A percentile compares a stretch with the other conserved stretches of the same genome.
These are phyloP conservation scores for Anarsia innoxiella DNA, from an alignment of 2,888 invertebrate species.

Conservation along the genomic window DNA sequence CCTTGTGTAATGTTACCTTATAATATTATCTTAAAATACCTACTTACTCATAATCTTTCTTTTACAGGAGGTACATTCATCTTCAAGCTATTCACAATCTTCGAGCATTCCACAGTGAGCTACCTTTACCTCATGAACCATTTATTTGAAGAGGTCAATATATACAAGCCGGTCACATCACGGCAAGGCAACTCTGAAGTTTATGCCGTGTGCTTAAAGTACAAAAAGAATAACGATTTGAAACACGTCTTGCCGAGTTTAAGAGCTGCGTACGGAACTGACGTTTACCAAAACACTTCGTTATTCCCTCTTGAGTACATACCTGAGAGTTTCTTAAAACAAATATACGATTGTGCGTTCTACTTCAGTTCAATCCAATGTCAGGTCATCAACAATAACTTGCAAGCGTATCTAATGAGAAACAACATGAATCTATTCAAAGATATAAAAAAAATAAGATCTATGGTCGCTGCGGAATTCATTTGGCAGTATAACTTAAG, in stretches of 20 bases:
- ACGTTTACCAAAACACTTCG: conserved; percentile 44
- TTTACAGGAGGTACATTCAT: conserved; percentile 84
- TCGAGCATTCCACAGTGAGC: conserved; percentile 87
- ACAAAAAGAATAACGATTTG: conserved; percentile 61
- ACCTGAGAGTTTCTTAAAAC: conserved; percentile 77
- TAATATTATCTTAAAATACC: no score
- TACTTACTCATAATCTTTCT: no score
- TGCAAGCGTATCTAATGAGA: conserved; percentile 75
- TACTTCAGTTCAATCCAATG: conserved; percentile 82
- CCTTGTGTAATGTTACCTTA: conserved; percentile 5
- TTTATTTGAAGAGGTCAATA: conserved; percentile 81
- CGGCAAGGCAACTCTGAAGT: conserved; percentile 96
- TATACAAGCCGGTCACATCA: conserved; percentile 94
- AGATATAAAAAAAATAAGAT: conserved; percentile 62
- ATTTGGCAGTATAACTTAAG: conserved; percentile 74
- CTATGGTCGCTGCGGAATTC: conserved; percentile 73
- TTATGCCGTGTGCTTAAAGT: conserved; percentile 85
- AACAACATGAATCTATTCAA: conserved; percentile 49
- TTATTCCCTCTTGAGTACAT: conserved; percentile 77
- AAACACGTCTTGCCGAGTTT: conserved; percentile 59
- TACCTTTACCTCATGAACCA: conserved; percentile 87
- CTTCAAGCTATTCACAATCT: conserved; percentile 93
- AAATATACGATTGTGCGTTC: conserved; percentile 78
- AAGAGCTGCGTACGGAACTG: conserved; percentile 57
- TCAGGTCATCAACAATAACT: conserved; percentile 79